Conservation (phyloP, 2,113 vertebrate species). For the Antechinus stuartii region DNA sequence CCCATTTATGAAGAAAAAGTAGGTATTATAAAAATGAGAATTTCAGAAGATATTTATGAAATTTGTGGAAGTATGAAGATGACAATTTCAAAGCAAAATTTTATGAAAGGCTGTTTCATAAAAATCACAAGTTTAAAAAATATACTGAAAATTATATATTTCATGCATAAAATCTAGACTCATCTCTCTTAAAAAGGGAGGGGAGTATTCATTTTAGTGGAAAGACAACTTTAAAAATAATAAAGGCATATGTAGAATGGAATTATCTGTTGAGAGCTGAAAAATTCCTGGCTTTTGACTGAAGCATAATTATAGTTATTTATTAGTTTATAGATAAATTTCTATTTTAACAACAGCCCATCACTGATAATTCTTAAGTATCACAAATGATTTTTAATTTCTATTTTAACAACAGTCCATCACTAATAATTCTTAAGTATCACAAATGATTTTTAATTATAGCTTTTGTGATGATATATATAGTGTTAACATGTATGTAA, state of each 20-base stretch:
- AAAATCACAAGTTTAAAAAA: neutral
- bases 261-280: neutral
- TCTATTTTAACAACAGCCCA: slow-evolving; percentile 12
- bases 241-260: slow-evolving; percentile 5
- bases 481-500: slow-evolving; percentile 5
- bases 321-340: slow-evolving; percentile 39
- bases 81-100: slow-evolving; percentile 20
- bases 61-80: neutral
- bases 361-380: slow-evolving; percentile 32
- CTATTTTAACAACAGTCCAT: neutral
- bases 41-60: neutral
- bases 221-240: neutral
- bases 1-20: neutral
- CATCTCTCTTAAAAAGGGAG: neutral
- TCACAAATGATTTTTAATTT: slow-evolving; percentile 25
- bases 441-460: slow-evolving; percentile 13
- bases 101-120: slow-evolving; percentile 36
- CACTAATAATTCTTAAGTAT: slow-evolving; percentile 37
- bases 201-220: neutral
- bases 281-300: slow-evolving; percentile 42
- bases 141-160: neutral
- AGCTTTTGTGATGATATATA: slow-evolving; percentile 1
- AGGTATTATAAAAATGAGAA: neutral
- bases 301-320: slow-evolving; percentile 31
- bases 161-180: neutral